Evolutionary conservation across 2,797 vertebrate genomes (phyloP), one percentile per base, ranked within the genome.

Genomic region (Eulemur coronatus): DNA sequence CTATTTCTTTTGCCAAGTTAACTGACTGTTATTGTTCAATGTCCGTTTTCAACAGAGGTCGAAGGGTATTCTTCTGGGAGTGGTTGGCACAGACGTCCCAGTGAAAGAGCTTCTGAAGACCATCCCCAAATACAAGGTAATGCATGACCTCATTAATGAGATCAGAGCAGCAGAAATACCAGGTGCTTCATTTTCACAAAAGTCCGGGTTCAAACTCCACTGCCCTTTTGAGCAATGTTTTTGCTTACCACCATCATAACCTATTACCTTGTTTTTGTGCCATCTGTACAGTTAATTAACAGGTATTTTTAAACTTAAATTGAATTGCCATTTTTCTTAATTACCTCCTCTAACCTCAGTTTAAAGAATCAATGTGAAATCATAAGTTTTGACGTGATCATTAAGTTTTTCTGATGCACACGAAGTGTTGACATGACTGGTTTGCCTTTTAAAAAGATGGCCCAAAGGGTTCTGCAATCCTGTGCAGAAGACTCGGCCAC

Each of bases 81-180:
- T 99, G 97, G 99, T 99, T 80, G 99, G 99, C 93, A 99, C 99
- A 75, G 99, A 99, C 81, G 99, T 99, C 90, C 99, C 99, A 0
- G 99, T 99, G 67, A 99, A 99, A 87, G 99, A 99, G 98, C 99
- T 99, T 91, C 98, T 99, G 96, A 99, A 99, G 98, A 99, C 99
- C 59, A 99, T 99, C 97, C 99, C 99, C 84, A 99, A 99, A 98
- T 99, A 99, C 95, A 99, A 99, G 99, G 99, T 99, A 99, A 98
- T 35, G 15, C 0, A 13, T 24, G 3, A 17, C 41, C 35, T 88
- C 33, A 30, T 59, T 59, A 14, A 33, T 67, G 35, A 72, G 75
- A 26, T 57, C 22, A 48, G 50, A 80, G 38, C n/a, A 52, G 22
- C 4, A 7, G 70, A 30, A 18, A 20, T 3, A 26, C 20, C 41